Evolutionary conservation across 2,113 vertebrate species (phyloP).

Genomic region (Mystacornis crossleyi): DNA sequence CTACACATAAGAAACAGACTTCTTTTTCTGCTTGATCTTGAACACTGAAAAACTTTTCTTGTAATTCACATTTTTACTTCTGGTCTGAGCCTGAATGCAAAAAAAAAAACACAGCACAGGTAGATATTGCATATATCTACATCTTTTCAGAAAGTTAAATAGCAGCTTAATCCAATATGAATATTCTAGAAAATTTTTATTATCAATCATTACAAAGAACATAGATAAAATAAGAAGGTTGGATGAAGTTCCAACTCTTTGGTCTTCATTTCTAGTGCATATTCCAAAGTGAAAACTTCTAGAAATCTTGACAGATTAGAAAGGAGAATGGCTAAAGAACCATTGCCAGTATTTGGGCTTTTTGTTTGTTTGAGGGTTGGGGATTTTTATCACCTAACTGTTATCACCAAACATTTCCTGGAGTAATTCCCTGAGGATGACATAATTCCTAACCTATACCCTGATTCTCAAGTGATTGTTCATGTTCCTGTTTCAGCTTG

Average conservation of each 20-base stretch:
- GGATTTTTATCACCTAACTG: background rate
- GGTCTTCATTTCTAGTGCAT: background rate
- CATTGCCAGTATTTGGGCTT: accelerated
- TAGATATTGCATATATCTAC: background rate
- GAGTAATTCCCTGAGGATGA: background rate
- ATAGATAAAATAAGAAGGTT: background rate
- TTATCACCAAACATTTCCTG: background rate
- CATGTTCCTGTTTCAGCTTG: background rate
- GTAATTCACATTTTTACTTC: background rate
- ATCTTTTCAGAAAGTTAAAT: background rate
- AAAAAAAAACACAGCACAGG: background rate
- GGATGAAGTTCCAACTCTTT: background rate
- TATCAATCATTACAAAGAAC: background rate
- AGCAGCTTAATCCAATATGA: background rate
- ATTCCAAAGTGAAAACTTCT: background rate
- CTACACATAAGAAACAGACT: background rate
- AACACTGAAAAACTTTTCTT: background rate
- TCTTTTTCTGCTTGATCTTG: background rate
- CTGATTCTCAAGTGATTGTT: background rate
- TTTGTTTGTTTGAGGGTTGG: background rate
- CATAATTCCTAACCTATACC: background rate
- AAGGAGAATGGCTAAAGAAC: background rate
- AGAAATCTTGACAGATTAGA: background rate
- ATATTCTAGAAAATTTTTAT: background rate
- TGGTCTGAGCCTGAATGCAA: background rate